Evolutionary conservation across 2,797 vertebrate species (phyloP), one percentile per base, ranked within the genome.

Genomic region (Gallinago nigripennis): DNA sequence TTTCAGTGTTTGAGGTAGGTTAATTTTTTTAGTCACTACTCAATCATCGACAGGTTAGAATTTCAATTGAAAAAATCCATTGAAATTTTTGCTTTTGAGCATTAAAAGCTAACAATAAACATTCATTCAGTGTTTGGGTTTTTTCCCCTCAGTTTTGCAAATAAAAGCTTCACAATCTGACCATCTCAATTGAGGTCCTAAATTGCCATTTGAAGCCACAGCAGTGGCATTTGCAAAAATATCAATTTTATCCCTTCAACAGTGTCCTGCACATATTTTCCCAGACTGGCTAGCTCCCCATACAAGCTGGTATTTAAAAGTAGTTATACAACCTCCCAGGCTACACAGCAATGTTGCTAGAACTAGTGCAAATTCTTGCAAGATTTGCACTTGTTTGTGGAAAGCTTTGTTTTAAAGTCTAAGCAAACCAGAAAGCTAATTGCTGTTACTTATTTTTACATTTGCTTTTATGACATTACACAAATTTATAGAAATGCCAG

Each of bases 11-110:
- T 82, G 54, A 61, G 14, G 37, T 16, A 48, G 13, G 24, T 79
- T 72, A 71, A 71, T 90, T 65, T 84, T 94, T 88, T 68, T 57
- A 77, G n/a, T 53, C 28, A 50, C 80, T 90, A 64, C 30, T 66
- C 33, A 80, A 3, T 27, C 87, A 27, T 63, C 21, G 7, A 21
- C 46, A 83, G 27, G n/a, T 78, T 85, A 86, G 78, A 86, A 64
- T 96, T 94, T 92, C 85, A 94, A 12, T 11, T 86, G 68, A 72
- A 94, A 85, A 83, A 70, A 21, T 92, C 45, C 48, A 33, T 70
- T 70, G 51, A 91, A 69, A 64, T 9, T n/a, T 94, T 41, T 79
- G 16, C 30, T 90, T 65, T 82, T 79, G 56, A 82, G 27, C 35
- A 33, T 92, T 83, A 72, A 71, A 88, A 86, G 6, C 37, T 46